A percentile compares a stretch with the other conserved stretches of the same genome.
These are phyloP conservation scores for Anguilla japonica DNA, from an alignment of 2,113 vertebrate genomes.

Conservation along the genomic window DNA sequence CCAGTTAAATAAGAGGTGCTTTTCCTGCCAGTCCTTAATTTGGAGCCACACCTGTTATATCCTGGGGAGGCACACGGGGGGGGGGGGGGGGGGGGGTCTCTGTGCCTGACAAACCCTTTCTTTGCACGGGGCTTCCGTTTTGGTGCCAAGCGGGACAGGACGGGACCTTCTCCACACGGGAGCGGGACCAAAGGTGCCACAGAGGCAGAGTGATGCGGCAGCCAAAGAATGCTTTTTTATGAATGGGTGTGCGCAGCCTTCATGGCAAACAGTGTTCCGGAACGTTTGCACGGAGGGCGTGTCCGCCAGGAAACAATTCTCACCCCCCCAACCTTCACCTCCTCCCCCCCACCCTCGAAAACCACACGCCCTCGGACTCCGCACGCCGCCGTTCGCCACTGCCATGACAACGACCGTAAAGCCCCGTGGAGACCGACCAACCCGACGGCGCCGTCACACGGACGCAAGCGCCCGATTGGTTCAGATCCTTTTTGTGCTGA, in stretches of 20 bases:
- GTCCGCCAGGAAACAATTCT: neutral
- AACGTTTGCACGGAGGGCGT: neutral
- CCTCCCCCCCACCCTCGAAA: too few relatives aligned
- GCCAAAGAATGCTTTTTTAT: neutral
- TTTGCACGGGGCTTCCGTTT: neutral
- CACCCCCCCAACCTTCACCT: constrained; percentile 15
- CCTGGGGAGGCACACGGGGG: neutral
- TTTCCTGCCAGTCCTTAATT: neutral
- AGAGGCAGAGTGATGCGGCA: neutral
- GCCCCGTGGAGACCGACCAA: constrained; percentile 47
- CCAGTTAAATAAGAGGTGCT: neutral
- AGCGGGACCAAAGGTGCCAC: neutral
- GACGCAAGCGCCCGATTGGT: constrained; percentile 50
- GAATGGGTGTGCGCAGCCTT: neutral
- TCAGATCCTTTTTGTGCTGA: constrained; percentile 48
- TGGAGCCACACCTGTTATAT: neutral
- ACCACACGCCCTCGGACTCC: constrained; percentile 26
- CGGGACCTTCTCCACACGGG: neutral
- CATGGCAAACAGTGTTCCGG: neutral
- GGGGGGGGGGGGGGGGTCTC: neutral
- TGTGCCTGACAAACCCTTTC: neutral
- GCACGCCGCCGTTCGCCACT: constrained; percentile 49
- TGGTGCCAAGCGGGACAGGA: too few relatives aligned
- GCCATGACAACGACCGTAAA: constrained; percentile 44
- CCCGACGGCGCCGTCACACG: constrained; percentile 44